Base-by-base conservation (phyloP, 2,888 invertebrate genomes). In the Tanytarsus gracilentus region DNA sequence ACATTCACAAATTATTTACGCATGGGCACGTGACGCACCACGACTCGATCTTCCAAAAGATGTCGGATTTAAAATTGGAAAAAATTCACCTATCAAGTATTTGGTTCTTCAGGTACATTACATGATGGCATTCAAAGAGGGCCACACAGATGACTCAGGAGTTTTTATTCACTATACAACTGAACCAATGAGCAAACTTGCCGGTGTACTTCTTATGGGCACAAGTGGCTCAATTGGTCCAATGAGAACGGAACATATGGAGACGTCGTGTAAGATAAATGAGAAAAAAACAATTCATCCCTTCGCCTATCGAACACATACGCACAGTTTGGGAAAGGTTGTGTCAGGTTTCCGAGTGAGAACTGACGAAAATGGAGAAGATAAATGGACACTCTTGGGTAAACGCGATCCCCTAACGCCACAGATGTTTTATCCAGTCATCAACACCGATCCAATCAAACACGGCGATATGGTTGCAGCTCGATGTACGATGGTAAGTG, bases 101-200 rank as follows among this genome's bases (percentile, higher is more conserved):
- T 77, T 98, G 61, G 95, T 97, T 0, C 76, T 99, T 33, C 98
- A 98, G 77, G 88, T 98, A 1, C 94, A 95, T 71, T 95, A 94
- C 62, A 74, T 81, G 9, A 76, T 78, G 3, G 72, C 71, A 39
- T 88, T 88, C 63, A 75, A 76, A 87, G 90, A 84, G 71, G 85
- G 84, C 11, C 80, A 80, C 65, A 85, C 83, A 0, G 95, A 95
- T 71, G 82, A 85, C 69, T 93, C 93, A 0, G 95, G 95, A 7
- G 81, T 94, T 26, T 81, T 83, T 68, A 75, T 94, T 51, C 80
- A 85, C 65, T 90, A 88, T 67, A 91, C 92, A 0, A 80, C 82
- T 66, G 72, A 78, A 67, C 82, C 80, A 6, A 80, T 89, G 75
- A 83, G 81, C 2, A 93, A 93, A 70, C 78, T 87, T 66, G 99